These are phyloP conservation scores for Centropristis striata DNA, from an alignment of 2,113 vertebrate species.

Conservation along the genomic window DNA sequence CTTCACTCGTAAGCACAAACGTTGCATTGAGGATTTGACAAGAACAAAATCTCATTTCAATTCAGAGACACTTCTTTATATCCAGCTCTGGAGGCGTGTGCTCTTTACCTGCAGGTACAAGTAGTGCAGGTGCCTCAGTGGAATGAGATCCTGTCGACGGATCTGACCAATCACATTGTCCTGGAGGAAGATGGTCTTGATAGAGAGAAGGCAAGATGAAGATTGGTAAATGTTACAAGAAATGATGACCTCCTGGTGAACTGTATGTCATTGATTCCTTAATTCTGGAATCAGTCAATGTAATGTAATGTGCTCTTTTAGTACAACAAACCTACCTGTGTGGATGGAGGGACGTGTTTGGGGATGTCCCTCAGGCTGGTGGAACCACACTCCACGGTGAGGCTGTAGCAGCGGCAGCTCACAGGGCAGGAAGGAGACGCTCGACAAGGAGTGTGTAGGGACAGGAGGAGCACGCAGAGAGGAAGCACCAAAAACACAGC, in stretches of 20 bases:
- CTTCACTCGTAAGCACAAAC: too few relatives aligned
- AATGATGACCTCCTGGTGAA: background rate
- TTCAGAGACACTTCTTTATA: too few relatives aligned
- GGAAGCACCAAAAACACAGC: constrained; percentile 41
- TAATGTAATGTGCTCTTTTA: background rate
- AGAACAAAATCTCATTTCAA: too few relatives aligned
- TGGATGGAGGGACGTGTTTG: constrained; percentile 83
- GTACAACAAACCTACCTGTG: constrained; percentile 81
- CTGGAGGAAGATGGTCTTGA: constrained; percentile 92
- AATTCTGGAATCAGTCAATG: background rate
- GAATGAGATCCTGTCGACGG: constrained; percentile 83
- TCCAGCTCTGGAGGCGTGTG: too few relatives aligned
- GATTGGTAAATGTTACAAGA: background rate
- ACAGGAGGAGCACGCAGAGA: constrained; percentile 61
- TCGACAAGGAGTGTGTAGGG: constrained; percentile 49
- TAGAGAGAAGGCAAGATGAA: constrained; percentile 12
- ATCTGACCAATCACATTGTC: constrained; percentile 91
- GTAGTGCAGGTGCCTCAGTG: constrained; percentile 86
- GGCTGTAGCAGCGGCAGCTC: constrained; percentile 91
- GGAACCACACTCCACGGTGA: constrained; percentile 93
- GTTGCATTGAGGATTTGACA: too few relatives aligned
- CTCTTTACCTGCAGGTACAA: constrained; percentile 87
- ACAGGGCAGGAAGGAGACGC: constrained; percentile 80
- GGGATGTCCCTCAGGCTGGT: constrained; percentile 86
- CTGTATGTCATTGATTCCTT: background rate